Conservation (phyloP, 1,140 invertebrate genomes). For the Calycopis cecrops region DNA sequence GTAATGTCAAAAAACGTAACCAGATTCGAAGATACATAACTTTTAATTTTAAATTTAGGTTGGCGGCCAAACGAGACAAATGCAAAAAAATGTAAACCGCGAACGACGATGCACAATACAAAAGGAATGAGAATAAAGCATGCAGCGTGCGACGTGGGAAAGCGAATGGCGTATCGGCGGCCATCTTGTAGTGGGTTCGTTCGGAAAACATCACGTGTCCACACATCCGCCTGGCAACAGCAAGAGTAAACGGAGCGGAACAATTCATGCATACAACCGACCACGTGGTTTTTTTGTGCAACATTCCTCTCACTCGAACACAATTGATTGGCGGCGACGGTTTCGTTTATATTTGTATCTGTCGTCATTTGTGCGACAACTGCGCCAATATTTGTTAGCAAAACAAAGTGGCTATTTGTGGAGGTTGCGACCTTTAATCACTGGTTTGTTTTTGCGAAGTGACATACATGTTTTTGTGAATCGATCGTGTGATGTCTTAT, state of each 20-base stretch:
- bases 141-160: constrained; percentile 67
- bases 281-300: constrained; percentile 65
- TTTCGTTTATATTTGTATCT: constrained; percentile 4
- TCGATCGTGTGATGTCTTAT: too few species aligned
- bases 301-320: constrained; percentile 48
- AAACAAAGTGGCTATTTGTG: too few species aligned
- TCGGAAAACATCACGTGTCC: constrained; percentile 64
- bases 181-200: constrained; percentile 63
- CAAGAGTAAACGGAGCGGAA: constrained; percentile 64
- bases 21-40: too few species aligned
- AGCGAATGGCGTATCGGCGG: constrained; percentile 67
- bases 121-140: constrained; percentile 66
- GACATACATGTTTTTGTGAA: too few species aligned
- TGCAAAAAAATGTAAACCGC: constrained; percentile 46
- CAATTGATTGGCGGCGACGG: constrained; percentile 33
- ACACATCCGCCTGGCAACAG: constrained; percentile 65
- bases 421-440: neutral
- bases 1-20: too few species aligned
- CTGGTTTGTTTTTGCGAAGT: too few species aligned
- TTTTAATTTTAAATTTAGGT: too few species aligned
- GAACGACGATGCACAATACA: constrained; percentile 54
- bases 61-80: constrained; percentile 21
- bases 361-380: neutral
- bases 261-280: constrained; percentile 60
- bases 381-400: neutral